A percentile compares a stretch with the other conserved stretches of the same genome.
phyloP scores from a whole-genome alignment of 2,797 vertebrate species.

The Muscicapa comitata region DNA sequence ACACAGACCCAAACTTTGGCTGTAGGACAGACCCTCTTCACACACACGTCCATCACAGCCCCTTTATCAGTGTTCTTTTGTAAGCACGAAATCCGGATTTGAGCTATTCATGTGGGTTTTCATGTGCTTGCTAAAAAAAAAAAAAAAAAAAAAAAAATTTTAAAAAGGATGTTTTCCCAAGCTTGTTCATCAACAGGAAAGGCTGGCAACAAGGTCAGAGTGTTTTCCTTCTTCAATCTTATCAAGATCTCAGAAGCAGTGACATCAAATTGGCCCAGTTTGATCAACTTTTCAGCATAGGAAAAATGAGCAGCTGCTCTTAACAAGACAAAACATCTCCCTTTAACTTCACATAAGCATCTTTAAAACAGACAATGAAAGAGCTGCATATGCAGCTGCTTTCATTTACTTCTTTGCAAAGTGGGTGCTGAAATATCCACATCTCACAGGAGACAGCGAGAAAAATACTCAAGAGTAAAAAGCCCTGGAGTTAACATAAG shows the following conservation, averaged over 20 bases:
- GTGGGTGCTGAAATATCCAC: neutral
- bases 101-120: rapidly evolving
- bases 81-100: neutral
- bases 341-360: neutral
- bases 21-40: neutral
- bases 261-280: neutral
- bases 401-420: neutral
- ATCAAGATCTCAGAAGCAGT: neutral
- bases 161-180: neutral
- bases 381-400: neutral
- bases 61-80: rapidly evolving
- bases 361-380: neutral
- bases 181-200: neutral
- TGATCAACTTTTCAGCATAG: neutral
- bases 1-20: neutral
- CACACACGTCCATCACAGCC: neutral
- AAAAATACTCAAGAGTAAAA: neutral
- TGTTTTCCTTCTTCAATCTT: neutral
- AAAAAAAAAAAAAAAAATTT: too few species aligned
- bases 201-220: neutral
- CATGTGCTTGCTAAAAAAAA: neutral
- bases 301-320: neutral
- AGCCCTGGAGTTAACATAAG: neutral
- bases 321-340: neutral
- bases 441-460: neutral